Evolutionary conservation across 2,888 invertebrate species (phyloP), one percentile per base, ranked within the genome.

Genomic region (Lithophane ornitopus): DNA sequence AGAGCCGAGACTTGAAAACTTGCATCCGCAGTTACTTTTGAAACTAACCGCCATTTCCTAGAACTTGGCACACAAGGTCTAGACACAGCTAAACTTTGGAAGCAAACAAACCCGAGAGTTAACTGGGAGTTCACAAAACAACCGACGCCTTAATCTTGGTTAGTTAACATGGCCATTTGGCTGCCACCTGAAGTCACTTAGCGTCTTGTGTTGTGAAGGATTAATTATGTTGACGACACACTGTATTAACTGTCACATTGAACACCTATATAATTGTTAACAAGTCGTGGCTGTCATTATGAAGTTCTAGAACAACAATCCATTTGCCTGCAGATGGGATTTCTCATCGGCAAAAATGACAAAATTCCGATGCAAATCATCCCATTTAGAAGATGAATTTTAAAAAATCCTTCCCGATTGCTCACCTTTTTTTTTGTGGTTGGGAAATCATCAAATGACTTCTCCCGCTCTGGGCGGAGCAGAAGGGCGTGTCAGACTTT

Each of bases 101-200:
- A 73, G 83, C 79, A 87, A 88, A 89, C 88, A 86, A 75, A 78
- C 81, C n/a, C 26, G 49, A 76, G 84, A 87, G 85, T 87, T 88
- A 78, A 81, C 78, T 61, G 61, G 63, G 67, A 82, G 79, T 85
- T 87, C 67, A 77, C 70, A 76, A 80, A 81, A 83, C 88, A 85
- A 78, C 69, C 62, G 68, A 73, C 69, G 67, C 69, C 70, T 87
- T 72, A 74, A 76, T 69, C 77, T 66, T 61, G 79, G 74, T 84
- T 83, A 80, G 87, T 87, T 83, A 80, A 81, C 78, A 76, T 49
- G 41, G 49, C 84, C 67, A 73, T 83, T 83, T 85, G 63, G 70
- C 65, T 70, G 82, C n/a, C 49, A 69, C 67, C 56, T 70, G 61
- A 73, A n/a, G 56, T 61, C 44, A 46, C 28, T 59, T 65, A 58